Evolutionary conservation across 2,888 invertebrate species (phyloP).

Genomic region (Cheilosia variabilis): DNA sequence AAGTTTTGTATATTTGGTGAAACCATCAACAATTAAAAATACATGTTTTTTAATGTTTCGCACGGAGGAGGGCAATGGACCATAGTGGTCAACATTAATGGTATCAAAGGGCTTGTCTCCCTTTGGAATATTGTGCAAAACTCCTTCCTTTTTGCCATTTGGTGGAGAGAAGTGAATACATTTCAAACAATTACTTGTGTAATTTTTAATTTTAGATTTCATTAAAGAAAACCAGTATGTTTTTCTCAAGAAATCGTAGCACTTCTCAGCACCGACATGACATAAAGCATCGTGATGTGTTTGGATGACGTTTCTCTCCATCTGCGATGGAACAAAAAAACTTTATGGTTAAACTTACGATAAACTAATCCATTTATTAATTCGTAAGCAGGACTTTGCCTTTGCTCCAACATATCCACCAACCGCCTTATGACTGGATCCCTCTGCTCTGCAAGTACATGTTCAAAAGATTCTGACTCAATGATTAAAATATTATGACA

Average conservation of each 20-base stretch:
- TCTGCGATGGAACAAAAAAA: constrained; percentile 24
- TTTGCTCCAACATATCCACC: constrained; percentile 54
- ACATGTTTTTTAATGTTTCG: constrained; percentile 72
- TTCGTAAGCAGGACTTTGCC: constrained; percentile 23
- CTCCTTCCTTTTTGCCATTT: constrained; percentile 75
- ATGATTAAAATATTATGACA: constrained; percentile 26
- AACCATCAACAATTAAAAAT: constrained; percentile 50
- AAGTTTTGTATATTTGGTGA: constrained; percentile 79
- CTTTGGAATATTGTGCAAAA: constrained; percentile 25
- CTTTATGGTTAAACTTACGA: constrained; percentile 16
- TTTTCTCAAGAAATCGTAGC: constrained; percentile 75
- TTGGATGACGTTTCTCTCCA: neutral
- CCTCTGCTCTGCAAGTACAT: constrained; percentile 44
- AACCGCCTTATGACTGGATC: constrained; percentile 51
- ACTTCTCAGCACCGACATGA: constrained; percentile 79
- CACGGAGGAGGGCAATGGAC: constrained; percentile 80
- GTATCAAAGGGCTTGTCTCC: too few relatives aligned
- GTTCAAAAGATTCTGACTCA: constrained; percentile 54
- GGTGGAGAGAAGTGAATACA: constrained; percentile 80
- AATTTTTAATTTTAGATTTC: constrained; percentile 55
- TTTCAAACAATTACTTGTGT: constrained; percentile 79
- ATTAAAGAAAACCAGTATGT: constrained; percentile 78
- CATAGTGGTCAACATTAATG: constrained; percentile 80
- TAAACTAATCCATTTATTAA: constrained; percentile 59
- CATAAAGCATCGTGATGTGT: constrained; percentile 77